Percentiles rank a stretch among this genome's conserved stretches.
These are phyloP conservation scores for Luffia ferchaultella DNA, from an alignment of 2,888 invertebrate genomes.

Conservation along the genomic window DNA sequence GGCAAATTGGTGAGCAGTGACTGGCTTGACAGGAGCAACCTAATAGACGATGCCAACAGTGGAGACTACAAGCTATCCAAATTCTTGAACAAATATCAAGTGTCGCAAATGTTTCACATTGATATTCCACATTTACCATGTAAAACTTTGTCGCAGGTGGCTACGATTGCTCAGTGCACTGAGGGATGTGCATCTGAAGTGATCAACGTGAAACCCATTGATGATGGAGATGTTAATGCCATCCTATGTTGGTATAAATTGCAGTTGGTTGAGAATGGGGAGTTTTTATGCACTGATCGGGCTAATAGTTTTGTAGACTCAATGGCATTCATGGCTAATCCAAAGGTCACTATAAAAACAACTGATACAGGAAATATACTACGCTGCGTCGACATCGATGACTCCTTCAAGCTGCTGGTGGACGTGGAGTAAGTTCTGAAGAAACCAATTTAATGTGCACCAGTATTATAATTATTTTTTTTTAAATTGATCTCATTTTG, in stretches of 20 bases:
- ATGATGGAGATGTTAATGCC: conserved; percentile 49
- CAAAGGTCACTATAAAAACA: conserved; percentile 25
- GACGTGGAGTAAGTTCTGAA: conserved; percentile 18
- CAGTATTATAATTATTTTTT: too few relatives aligned
- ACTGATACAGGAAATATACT: conserved; percentile 33
- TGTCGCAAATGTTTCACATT: conserved; percentile 62
- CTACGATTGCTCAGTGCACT: conserved; percentile 26
- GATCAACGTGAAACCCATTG: conserved; percentile 29
- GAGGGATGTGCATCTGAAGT: conserved; percentile 20
- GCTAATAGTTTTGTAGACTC: conserved; percentile 49
- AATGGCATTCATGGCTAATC: conserved; percentile 48
- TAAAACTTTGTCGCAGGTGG: conserved; percentile 37
- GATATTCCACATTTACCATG: conserved; percentile 47
- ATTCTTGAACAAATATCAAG: conserved; percentile 67
- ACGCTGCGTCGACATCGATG: conserved; percentile 34
- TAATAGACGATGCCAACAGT: conserved; percentile 63
- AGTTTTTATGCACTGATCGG: conserved; percentile 45
- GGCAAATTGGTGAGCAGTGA: conserved; percentile 67
- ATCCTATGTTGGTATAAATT: conserved; percentile 66
- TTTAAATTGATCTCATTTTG: too few relatives aligned
- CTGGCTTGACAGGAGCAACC: conserved; percentile 66
- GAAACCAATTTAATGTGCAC: too few relatives aligned
- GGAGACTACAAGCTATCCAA: conserved; percentile 59
- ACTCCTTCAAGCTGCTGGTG: conserved; percentile 35
- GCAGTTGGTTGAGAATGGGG: conserved; percentile 38